A percentile compares a stretch with the other conserved stretches of the same genome.
Conservation (phyloP, 2,888 invertebrate genomes). For the Himalopsyche tibetana region DNA sequence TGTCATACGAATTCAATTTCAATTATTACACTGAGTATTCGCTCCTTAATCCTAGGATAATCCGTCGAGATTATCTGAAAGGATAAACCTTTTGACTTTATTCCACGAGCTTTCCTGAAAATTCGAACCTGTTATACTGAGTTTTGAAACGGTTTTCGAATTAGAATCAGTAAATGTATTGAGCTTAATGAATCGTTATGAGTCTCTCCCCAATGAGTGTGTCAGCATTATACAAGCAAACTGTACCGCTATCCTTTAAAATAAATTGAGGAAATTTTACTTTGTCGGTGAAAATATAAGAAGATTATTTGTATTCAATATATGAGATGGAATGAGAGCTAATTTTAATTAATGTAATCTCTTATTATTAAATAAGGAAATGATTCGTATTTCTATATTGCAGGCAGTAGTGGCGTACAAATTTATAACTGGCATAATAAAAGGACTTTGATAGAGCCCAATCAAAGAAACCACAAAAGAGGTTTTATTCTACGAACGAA, state of each 20-base stretch:
- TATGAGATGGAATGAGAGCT: too few species aligned
- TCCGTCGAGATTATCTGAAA: conserved; percentile 2
- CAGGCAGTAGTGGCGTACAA: too few species aligned
- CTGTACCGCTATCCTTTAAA: conserved; percentile 3
- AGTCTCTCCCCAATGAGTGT: conserved; percentile 21
- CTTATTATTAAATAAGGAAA: too few species aligned
- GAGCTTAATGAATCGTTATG: conserved; percentile 26
- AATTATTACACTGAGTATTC: conserved; percentile 31
- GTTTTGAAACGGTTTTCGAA: conserved; percentile 21
- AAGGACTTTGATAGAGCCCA: too few species aligned
- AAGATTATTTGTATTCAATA: neutral
- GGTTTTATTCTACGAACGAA: too few species aligned
- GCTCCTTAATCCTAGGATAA: conserved; percentile 22
- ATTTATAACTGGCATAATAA: too few species aligned
- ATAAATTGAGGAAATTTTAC: neutral
- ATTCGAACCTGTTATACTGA: conserved; percentile 22
- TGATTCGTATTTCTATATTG: too few species aligned
- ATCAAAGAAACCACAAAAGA: too few species aligned
- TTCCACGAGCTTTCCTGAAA: conserved; percentile 17
- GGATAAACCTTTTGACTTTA: conserved; percentile 34
- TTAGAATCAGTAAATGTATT: conserved; percentile 30
- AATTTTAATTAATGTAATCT: too few species aligned
- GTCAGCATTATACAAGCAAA: neutral
- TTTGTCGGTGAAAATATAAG: conserved; percentile 6
- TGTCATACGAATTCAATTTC: conserved; percentile 28